These are phyloP conservation scores for Drosophila bifasciata DNA, from an alignment of 1,140 invertebrate genomes.

Conservation along the genomic window DNA sequence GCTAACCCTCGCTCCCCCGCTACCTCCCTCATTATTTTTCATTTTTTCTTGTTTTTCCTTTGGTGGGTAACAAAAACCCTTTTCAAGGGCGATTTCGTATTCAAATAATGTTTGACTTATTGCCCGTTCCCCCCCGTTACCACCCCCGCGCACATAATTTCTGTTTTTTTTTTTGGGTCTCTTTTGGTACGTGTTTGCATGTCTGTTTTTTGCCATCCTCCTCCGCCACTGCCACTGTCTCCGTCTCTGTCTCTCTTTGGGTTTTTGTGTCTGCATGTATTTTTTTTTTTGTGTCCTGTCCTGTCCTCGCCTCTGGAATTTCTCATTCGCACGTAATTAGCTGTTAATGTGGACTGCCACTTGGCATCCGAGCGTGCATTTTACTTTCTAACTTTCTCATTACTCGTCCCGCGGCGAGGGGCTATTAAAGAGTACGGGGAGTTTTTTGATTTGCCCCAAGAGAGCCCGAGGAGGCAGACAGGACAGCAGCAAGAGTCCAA, in stretches of 20 bases:
- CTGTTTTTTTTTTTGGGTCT: conserved; percentile 35
- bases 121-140: conserved; percentile 28
- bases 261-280: not conserved
- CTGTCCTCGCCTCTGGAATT: conserved; percentile 38
- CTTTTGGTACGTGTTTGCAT: conserved; percentile 41
- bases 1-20: no score
- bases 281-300: not conserved
- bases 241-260: not conserved
- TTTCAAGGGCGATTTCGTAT: conserved; percentile 76
- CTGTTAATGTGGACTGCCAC: conserved; percentile 67
- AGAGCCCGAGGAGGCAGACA: not conserved
- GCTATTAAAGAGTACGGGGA: conserved; percentile 2
- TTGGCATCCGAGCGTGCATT: conserved; percentile 57
- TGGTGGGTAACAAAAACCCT: conserved; percentile 63
- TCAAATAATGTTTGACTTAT: conserved; percentile 76
- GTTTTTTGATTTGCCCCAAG: conserved; percentile 30
- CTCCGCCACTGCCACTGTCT: no score
- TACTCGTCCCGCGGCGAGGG: conserved; percentile 8
- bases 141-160: conserved; percentile 1
- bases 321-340: conserved; percentile 72
- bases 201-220: conserved; percentile 10
- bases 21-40: not conserved
- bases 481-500: conserved; percentile 3
- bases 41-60: conserved; percentile 12
- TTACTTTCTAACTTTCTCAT: conserved; percentile 56